Evolutionary conservation across 2,888 invertebrate species (phyloP).

Genomic region (Brachynemurus nebulosus): DNA sequence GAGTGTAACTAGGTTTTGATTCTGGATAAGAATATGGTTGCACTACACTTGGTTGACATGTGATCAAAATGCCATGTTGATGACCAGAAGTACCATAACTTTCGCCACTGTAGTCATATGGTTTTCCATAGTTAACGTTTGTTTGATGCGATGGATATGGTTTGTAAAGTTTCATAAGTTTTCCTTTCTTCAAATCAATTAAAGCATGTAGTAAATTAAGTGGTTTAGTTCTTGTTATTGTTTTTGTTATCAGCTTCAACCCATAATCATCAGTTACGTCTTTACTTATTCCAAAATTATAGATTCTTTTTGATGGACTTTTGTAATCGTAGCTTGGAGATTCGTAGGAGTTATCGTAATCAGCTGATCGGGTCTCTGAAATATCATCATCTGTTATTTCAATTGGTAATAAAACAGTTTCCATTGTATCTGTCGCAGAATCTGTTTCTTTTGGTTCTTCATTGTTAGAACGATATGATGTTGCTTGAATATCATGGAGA

Average conservation of each 20-base stretch:
- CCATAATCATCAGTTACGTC: background rate
- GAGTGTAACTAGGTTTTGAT: no score
- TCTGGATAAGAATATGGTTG: no score
- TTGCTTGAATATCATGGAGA: no score
- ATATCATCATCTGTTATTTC: background rate
- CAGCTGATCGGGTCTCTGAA: background rate
- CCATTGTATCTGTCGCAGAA: no score
- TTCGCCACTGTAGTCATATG: background rate
- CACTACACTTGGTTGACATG: constrained; percentile 2
- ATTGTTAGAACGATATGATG: no score
- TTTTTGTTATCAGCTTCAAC: constrained; percentile 4
- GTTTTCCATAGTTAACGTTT: no score
- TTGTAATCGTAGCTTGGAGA: background rate
- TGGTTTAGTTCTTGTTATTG: constrained; percentile 3
- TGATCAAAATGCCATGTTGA: constrained; percentile 5
- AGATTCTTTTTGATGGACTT: background rate
- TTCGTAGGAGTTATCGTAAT: background rate
- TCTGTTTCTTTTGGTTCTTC: no score
- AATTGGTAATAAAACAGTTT: background rate
- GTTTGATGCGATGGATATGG: no score
- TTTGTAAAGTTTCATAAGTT: background rate
- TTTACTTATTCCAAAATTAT: constrained; percentile 3
- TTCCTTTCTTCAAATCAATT: background rate
- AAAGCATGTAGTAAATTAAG: constrained; percentile 3
- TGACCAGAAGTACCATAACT: background rate